phyloP scores from a whole-genome alignment of 2,797 vertebrate genomes.

The Helarctos malayanus region DNA sequence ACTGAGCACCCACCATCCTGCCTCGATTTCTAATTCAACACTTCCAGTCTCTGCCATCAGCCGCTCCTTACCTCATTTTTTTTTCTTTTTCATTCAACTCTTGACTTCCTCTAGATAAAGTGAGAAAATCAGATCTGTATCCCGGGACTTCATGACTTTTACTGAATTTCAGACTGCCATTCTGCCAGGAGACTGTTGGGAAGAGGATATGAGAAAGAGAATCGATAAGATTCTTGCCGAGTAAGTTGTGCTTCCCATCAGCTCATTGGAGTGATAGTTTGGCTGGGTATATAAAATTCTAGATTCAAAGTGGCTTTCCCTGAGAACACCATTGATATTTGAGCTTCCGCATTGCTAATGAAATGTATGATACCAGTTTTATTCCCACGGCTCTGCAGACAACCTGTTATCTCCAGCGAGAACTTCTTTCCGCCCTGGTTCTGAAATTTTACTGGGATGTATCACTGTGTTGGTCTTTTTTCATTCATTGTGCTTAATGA shows the following conservation, averaged over 20 bases:
- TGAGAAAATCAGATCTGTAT: neutral
- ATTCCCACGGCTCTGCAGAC: neutral
- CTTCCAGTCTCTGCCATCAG: neutral
- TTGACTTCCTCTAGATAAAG: neutral
- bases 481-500: neutral
- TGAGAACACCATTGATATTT: neutral
- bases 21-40: neutral
- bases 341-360: neutral
- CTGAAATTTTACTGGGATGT: neutral
- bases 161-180: neutral
- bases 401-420: neutral
- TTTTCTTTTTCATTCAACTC: neutral
- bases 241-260: neutral
- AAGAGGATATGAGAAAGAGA: neutral
- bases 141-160: neutral
- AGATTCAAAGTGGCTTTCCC: neutral
- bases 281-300: slow-evolving; percentile 59
- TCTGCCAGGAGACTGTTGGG: neutral
- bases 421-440: neutral
- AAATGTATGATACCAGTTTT: neutral
- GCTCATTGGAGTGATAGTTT: neutral
- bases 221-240: neutral
- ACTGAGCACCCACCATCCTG: neutral
- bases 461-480: neutral
- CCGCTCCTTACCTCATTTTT: neutral